Conservation (phyloP, 2,888 invertebrate genomes). For the Aporophyla lueneburgensis region DNA sequence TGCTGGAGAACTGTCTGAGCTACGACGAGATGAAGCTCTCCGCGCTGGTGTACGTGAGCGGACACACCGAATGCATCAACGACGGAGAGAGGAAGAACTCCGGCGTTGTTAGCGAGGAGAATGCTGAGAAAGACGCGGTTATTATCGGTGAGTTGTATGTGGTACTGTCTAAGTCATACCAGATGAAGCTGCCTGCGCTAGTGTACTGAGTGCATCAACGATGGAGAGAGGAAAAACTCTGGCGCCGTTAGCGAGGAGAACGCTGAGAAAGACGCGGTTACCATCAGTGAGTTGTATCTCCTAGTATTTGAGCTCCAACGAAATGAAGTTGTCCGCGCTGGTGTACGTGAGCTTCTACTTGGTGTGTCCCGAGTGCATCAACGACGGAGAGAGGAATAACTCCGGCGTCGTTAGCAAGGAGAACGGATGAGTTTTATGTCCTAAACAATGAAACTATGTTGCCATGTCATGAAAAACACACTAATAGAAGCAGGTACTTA, state of each 20-base stretch:
- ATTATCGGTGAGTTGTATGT: constrained; percentile 82
- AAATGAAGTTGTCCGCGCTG: constrained; percentile 86
- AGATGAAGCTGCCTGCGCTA: neutral
- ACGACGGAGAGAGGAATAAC: constrained; percentile 90
- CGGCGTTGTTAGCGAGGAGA: constrained; percentile 86
- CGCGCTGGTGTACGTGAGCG: constrained; percentile 90
- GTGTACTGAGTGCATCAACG: too few relatives aligned
- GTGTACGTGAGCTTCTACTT: constrained; percentile 90
- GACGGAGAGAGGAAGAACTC: constrained; percentile 89
- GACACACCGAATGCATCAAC: constrained; percentile 91
- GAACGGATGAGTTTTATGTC: too few relatives aligned
- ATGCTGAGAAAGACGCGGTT: constrained; percentile 83
- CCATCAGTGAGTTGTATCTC: too few relatives aligned
- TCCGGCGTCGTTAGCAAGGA: constrained; percentile 86
- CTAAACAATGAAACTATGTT: too few relatives aligned
- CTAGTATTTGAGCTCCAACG: too few relatives aligned
- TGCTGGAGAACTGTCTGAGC: constrained; percentile 90
- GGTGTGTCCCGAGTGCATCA: constrained; percentile 91
- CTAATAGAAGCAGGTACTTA: too few relatives aligned
- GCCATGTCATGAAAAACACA: neutral
- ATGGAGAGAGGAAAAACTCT: too few relatives aligned
- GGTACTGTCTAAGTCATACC: neutral
- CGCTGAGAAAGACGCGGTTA: too few relatives aligned
- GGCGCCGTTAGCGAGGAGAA: too few relatives aligned
- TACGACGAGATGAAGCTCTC: constrained; percentile 93